A percentile compares a stretch with the other conserved stretches of the same genome.
These are phyloP conservation scores for Callyntrura sp. DNA, from an alignment of 2,888 invertebrate genomes.

Conservation along the genomic window DNA sequence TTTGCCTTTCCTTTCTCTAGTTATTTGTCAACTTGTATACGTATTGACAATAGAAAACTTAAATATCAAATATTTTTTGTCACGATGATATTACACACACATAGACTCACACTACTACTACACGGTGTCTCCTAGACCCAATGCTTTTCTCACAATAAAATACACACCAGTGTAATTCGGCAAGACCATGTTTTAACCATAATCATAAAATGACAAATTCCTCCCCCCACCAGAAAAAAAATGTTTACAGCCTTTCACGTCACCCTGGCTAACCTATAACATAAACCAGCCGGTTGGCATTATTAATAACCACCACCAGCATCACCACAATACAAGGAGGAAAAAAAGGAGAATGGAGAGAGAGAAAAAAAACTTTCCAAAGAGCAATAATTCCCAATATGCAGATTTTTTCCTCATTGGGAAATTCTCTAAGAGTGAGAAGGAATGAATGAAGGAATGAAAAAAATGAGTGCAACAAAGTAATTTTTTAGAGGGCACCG, in stretches of 20 bases:
- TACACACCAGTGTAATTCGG: background rate
- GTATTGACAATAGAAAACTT: constrained; percentile 13
- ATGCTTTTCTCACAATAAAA: background rate
- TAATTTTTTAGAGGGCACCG: constrained; percentile 71
- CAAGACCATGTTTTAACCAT: constrained; percentile 11
- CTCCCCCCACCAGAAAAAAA: background rate
- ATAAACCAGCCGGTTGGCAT: constrained; percentile 3
- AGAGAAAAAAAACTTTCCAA: constrained; percentile 51
- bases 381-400: constrained; percentile 78
- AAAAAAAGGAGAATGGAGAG: constrained; percentile 20
- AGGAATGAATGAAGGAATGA: constrained; percentile 30
- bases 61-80: background rate
- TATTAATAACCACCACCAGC: constrained; percentile 14
- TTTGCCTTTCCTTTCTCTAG: background rate
- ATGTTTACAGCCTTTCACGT: background rate
- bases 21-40: background rate
- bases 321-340: constrained; percentile 10
- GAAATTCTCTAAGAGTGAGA: constrained; percentile 55
- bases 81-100: background rate
- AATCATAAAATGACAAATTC: background rate
- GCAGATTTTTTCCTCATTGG: constrained; percentile 69
- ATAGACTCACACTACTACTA: no score
- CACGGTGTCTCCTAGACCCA: background rate
- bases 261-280: background rate
- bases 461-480: constrained; percentile 74